Evolutionary conservation across 2,113 vertebrate species (phyloP).

Genomic region (Saguinus midas): DNA sequence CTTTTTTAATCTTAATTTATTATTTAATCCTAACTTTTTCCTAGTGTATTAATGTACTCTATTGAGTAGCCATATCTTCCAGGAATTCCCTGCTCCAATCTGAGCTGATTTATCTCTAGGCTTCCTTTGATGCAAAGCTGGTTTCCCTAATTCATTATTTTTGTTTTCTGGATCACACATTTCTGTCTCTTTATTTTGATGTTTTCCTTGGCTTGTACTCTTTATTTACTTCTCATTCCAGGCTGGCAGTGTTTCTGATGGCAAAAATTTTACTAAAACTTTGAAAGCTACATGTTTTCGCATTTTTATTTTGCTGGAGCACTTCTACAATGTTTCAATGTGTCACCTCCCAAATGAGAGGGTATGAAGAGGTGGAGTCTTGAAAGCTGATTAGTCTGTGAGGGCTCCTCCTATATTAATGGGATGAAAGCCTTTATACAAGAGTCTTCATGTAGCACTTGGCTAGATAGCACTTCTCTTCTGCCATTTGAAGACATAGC

Average conservation of each 20-base stretch:
- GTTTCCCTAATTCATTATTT: background rate
- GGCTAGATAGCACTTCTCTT: background rate
- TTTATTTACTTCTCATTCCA: no score
- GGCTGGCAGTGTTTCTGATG: no score
- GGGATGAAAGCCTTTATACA: background rate
- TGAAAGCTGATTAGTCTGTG: background rate
- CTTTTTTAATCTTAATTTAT: background rate
- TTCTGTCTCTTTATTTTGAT: background rate
- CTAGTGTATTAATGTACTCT: background rate
- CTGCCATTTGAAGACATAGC: background rate
- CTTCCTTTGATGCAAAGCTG: background rate
- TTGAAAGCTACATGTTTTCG: background rate
- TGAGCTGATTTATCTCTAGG: background rate
- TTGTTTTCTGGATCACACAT: background rate
- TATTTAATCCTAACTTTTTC: background rate
- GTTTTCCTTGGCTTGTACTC: background rate
- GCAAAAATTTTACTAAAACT: no score
- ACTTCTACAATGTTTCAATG: background rate
- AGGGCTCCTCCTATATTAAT: background rate
- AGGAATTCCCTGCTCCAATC: background rate
- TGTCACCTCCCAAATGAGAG: background rate
- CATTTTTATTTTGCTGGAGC: background rate
- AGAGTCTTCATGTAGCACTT: background rate
- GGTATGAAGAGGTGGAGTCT: no score
- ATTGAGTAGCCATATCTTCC: background rate